Percentiles rank a stretch among this genome's conserved stretches.
These are phyloP conservation scores for Ophioninae sp. DNA, from an alignment of 2,888 invertebrate genomes.

Conservation along the genomic window DNA sequence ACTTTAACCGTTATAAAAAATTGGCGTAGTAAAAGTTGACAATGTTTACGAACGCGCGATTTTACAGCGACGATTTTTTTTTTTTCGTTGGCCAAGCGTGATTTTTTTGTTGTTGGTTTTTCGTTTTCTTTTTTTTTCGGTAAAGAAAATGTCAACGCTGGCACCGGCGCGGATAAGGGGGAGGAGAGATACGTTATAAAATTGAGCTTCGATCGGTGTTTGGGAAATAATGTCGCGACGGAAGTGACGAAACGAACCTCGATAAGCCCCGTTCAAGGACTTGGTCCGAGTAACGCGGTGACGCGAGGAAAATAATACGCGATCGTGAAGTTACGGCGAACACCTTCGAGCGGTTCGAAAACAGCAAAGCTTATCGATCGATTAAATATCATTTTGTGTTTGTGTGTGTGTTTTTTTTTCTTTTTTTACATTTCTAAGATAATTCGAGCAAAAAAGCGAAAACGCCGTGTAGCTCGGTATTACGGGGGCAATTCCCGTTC, in stretches of 20 bases:
- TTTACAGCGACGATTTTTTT: conserved; percentile 7
- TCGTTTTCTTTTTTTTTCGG: too few relatives aligned
- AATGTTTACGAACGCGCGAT: conserved; percentile 42
- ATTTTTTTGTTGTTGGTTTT: too few relatives aligned
- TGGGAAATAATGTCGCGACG: conserved; percentile 37
- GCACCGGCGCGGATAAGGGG: conserved; percentile 29
- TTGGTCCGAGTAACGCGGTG: not conserved
- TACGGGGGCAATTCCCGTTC: not conserved
- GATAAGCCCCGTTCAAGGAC: not conserved
- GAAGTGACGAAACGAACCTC: not conserved
- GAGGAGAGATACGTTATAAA: conserved; percentile 31
- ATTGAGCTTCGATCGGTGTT: conserved; percentile 56
- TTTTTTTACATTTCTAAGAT: not conserved
- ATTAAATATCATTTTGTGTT: not conserved
- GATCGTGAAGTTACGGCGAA: not conserved
- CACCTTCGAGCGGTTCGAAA: not conserved
- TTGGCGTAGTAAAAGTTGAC: conserved; percentile 63
- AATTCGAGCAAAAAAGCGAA: not conserved
- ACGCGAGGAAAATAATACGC: not conserved
- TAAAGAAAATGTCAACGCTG: too few relatives aligned
- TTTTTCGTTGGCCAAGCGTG: conserved; percentile 34
- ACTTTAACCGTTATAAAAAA: conserved; percentile 64
- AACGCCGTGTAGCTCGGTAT: not conserved
- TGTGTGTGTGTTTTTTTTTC: not conserved
- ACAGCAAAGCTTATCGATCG: not conserved